Evolutionary conservation across 2,888 invertebrate species (phyloP), one percentile per base, ranked within the genome.

Genomic region (Augiades crinisus): DNA sequence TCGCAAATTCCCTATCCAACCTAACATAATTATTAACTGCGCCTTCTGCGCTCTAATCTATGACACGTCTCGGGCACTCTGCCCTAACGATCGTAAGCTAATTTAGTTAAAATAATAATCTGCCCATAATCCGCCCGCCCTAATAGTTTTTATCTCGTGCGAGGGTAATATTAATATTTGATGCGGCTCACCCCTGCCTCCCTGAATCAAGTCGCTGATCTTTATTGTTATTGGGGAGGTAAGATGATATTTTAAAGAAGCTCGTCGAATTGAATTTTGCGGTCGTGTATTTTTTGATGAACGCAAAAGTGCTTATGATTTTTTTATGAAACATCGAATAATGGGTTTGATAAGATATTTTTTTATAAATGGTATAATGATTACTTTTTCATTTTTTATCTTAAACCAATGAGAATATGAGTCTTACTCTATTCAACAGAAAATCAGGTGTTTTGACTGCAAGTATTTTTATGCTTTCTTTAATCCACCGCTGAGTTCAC

Each of bases 61-160:
- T 82, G 81, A 12, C 62, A 41, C 45, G 38, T 54, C 57, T 54
- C 64, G 62, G 58, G 65, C 59, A 58, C 56, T 51, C 55, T 63
- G 69, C 75, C 81, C 85, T 68, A 72, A 66, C 81, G 75, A 72
- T 78, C 75, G 79, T 85, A 84, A 85, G 86, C 85, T 88, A 87
- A 89, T 86, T 87, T 80, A 68, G 83, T 88, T 88, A 88, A 87
- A 89, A 86, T 85, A 83, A 88, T 88, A 89, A 87, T 87, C 87
- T 78, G 53, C 60, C 78, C 79, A 72, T 86, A 88, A 86, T 82
- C 87, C 82, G 62, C 63, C 61, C 63, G 67, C 78, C 80, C 83
- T 85, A 85, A 87, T 85, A 85, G 86, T 87, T 88, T 87, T 87
- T 87, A 86, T 86, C 78, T 79, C 68, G 72, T 70, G 63, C 68